Evolutionary conservation across 2,797 vertebrate genomes (phyloP).

Genomic region (Lemur catta): DNA sequence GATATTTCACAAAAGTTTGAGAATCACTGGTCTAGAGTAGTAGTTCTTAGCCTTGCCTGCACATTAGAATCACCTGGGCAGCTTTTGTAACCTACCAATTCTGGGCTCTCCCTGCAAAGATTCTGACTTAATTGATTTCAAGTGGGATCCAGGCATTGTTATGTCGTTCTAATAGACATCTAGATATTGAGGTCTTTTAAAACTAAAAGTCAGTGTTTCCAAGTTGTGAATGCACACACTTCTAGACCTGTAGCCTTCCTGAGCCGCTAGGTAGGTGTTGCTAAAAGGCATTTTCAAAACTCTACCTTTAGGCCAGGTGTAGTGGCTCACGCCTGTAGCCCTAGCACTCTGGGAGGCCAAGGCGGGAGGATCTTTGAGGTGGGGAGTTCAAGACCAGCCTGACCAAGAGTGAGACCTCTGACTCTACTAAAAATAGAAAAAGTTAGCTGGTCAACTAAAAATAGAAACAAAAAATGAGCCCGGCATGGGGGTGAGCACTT

Average conservation of each 20-base stretch:
- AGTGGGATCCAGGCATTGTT: neutral
- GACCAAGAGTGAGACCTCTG: too few species aligned
- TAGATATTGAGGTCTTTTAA: neutral
- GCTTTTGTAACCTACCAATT: neutral
- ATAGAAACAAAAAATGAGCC: too few species aligned
- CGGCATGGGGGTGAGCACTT: too few species aligned
- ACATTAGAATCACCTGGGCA: neutral
- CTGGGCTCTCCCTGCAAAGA: neutral
- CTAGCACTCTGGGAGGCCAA: too few species aligned
- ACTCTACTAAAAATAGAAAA: too few species aligned
- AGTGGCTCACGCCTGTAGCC: too few species aligned
- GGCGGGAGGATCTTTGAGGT: too few species aligned
- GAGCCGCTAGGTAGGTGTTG: slow-evolving; percentile 41
- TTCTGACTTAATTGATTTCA: neutral
- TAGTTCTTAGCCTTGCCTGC: neutral
- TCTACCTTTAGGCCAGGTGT: neutral
- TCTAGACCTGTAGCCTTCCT: neutral
- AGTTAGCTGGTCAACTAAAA: too few species aligned
- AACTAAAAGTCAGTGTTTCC: neutral
- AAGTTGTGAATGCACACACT: neutral
- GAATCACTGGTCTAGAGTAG: neutral
- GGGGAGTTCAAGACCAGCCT: too few species aligned
- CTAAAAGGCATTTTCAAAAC: slow-evolving; percentile 26
- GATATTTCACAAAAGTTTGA: neutral
- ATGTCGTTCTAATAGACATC: neutral